Base-by-base conservation (phyloP, 2,888 invertebrate species). In the Watsonalla cultraria region DNA sequence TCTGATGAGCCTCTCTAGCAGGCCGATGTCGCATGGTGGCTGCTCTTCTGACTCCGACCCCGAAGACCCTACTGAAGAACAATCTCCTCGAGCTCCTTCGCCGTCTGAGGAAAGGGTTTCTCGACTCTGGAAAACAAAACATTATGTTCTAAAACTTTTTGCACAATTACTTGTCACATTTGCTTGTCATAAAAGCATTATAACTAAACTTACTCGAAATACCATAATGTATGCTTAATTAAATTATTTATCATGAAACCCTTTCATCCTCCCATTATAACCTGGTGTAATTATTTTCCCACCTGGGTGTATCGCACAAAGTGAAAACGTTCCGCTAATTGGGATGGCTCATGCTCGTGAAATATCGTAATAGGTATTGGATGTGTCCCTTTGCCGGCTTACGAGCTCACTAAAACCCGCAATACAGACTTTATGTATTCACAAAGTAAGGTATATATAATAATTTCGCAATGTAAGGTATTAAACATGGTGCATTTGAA, bases 1-100 rank as follows among this genome's bases (percentile, higher is more conserved):
- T 64, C 97, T 93, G 76, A 97, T 94, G 66, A 98, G 93, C 62
- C 98, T 93, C 83, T 98, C 98, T 76, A 97, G 92, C 62, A 97
- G 89, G 24, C 95, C 95, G 76, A 97, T 95, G 90, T 95, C 96
- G 82, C 96, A 97, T 61, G 96, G 95, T 60, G 95, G 94, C 71
- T 94, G 94, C 75, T 93, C 93, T 63, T 93, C 93, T 55, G 91
- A 92, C 48, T 90, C 92, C 55, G 93, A 93, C 52, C 82, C 85
- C 61, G 90, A 90, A 0, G 90, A 84, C 62, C 90, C 92, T 47
- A 92, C 92, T 1, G 90, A 90, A 7, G 93, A 92, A 65, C 92
- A 92, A 65, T 93, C 93, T 8, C 93, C 93, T 39, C 88, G 81
- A 37, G 90, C 91, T 9, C 91, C 91, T 73, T 93, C 93, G 47